Conservation (phyloP, 2,113 vertebrate genomes). For the Sphaerodactylus townsendi region DNA sequence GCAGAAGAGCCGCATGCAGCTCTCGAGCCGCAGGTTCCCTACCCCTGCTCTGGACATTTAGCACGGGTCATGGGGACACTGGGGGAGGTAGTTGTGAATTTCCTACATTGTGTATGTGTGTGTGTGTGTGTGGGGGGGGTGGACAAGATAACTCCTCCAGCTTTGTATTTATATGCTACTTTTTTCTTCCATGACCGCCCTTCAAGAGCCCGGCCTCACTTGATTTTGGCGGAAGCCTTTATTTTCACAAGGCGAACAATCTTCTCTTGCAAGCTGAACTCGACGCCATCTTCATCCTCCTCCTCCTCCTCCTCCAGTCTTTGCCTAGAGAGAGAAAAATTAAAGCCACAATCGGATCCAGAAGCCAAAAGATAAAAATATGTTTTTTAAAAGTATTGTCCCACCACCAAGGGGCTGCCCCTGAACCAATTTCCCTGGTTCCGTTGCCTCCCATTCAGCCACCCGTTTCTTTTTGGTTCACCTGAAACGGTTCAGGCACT, state of each 20-base stretch:
- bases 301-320: slow-evolving; percentile 61
- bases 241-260: slow-evolving; percentile 84
- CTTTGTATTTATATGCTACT: no score
- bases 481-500: background rate
- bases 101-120: no score
- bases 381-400: background rate
- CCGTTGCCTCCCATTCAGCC: background rate
- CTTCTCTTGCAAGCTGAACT: slow-evolving; percentile 81
- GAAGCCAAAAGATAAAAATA: background rate
- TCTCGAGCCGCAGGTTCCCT: no score
- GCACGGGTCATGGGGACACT: no score
- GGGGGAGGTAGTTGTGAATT: no score
- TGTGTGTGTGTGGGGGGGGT: no score
- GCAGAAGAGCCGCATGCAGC: no score
- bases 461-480: no score
- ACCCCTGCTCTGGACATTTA: no score
- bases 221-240: slow-evolving; percentile 92
- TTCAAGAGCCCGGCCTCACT: slow-evolving; percentile 73
- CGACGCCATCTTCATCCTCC: slow-evolving; percentile 59
- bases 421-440: background rate
- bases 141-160: background rate
- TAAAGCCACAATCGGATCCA: background rate
- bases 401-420: background rate
- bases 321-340: slow-evolving; percentile 68
- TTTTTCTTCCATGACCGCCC: no score